Percentiles rank a stretch among this genome's conserved stretches.
phyloP scores from a whole-genome alignment of 2,797 vertebrate genomes.

The Cynodonichthys magdalenae region DNA sequence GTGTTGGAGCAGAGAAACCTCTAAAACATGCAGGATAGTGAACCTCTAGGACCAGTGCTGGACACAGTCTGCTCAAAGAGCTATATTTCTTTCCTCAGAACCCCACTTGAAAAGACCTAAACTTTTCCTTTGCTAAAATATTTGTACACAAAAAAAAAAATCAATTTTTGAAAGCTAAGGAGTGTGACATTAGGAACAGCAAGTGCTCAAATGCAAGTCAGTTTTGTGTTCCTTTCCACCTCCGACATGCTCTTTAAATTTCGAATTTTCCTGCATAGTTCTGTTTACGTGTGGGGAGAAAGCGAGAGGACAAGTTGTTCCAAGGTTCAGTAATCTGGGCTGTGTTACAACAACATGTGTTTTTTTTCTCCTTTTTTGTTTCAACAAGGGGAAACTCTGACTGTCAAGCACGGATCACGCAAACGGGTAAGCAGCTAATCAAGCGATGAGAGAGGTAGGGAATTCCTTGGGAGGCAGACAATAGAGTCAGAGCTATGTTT shows the following conservation, averaged over 20 bases:
- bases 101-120: too few relatives aligned
- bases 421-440: constrained; percentile 61
- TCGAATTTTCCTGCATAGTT: constrained; percentile 16
- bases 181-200: too few relatives aligned
- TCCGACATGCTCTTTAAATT: background rate
- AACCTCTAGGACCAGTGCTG: too few relatives aligned
- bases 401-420: constrained; percentile 40
- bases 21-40: too few relatives aligned
- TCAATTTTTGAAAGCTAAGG: too few relatives aligned
- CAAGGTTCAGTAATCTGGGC: constrained; percentile 27
- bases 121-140: too few relatives aligned
- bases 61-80: too few relatives aligned
- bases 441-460: constrained; percentile 56
- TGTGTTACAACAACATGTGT: constrained; percentile 43
- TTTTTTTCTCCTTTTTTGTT: constrained; percentile 19
- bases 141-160: too few relatives aligned
- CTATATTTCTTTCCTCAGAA: too few relatives aligned
- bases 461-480: constrained; percentile 56
- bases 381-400: constrained; percentile 37
- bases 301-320: constrained; percentile 20
- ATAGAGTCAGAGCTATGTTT: constrained; percentile 52
- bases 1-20: too few relatives aligned
- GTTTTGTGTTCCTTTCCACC: too few relatives aligned
- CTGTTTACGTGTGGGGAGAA: constrained; percentile 6
- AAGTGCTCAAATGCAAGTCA: too few relatives aligned